Conservation (phyloP, 2,113 vertebrate species). For the Agelaius phoeniceus region DNA sequence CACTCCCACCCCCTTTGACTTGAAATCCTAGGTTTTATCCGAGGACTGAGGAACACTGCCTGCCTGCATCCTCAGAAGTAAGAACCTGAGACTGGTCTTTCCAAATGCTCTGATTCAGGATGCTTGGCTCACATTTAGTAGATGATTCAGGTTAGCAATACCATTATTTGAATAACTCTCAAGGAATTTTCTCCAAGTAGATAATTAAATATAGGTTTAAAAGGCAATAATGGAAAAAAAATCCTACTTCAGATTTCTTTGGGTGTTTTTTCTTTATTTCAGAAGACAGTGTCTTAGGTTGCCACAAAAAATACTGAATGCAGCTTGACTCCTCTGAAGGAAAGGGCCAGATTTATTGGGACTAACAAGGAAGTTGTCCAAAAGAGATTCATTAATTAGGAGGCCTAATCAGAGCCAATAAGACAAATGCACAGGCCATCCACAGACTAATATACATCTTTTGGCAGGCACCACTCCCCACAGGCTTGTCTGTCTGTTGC, state of each 20-base stretch:
- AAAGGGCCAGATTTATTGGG: slow-evolving; percentile 4
- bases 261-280: neutral
- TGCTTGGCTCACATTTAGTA: neutral
- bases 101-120: neutral
- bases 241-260: neutral
- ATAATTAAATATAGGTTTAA: neutral
- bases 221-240: neutral
- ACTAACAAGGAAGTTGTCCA: slow-evolving; percentile 52
- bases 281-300: neutral
- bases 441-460: slow-evolving; percentile 17
- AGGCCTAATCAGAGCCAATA: slow-evolving; percentile 38
- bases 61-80: neutral
- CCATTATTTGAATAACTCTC: neutral
- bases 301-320: neutral
- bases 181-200: neutral
- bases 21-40: neutral
- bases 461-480: slow-evolving; percentile 37
- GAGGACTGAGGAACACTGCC: neutral
- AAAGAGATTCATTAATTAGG: slow-evolving; percentile 44
- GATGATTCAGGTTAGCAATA: neutral
- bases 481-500: slow-evolving; percentile 31
- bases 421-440: slow-evolving; percentile 8
- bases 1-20: neutral
- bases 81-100: neutral
- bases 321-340: neutral